phyloP scores from a whole-genome alignment of 1,140 invertebrate genomes.

The Trachymyrmex cornetzi region DNA sequence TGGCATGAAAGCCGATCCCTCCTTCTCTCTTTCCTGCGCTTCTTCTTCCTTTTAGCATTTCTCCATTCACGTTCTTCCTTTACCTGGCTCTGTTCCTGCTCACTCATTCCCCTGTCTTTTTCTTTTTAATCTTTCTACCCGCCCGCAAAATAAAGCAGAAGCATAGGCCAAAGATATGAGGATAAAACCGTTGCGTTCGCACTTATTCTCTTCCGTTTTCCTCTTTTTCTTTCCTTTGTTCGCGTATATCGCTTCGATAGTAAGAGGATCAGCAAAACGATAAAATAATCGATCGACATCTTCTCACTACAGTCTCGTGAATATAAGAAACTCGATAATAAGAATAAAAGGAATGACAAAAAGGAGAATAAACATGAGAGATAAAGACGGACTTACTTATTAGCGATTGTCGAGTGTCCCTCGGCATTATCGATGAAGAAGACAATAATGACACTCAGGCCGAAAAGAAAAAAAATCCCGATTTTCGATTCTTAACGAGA shows the following conservation, averaged over 20 bases:
- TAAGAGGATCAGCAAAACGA: constrained; percentile 50
- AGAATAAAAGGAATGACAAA: constrained; percentile 28
- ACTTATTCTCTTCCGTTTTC: neutral
- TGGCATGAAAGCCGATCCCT: constrained; percentile 75
- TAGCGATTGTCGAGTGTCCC: constrained; percentile 65
- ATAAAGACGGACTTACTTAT: constrained; percentile 69
- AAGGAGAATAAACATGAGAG: constrained; percentile 53
- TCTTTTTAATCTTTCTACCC: constrained; percentile 68
- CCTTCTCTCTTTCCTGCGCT: constrained; percentile 22
- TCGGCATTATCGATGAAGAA: constrained; percentile 59
- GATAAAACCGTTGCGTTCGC: constrained; percentile 47
- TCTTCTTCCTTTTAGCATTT: constrained; percentile 26
- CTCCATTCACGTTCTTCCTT: constrained; percentile 5
- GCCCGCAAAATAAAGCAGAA: constrained; percentile 64
- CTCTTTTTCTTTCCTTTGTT: constrained; percentile 14
- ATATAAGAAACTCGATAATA: constrained; percentile 52
- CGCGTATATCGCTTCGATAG: constrained; percentile 21
- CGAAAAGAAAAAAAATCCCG: constrained; percentile 7
- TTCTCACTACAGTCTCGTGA: neutral
- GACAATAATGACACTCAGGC: constrained; percentile 67
- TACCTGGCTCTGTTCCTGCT: constrained; percentile 15
- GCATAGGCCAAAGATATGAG: constrained; percentile 49
- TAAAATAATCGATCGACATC: constrained; percentile 31
- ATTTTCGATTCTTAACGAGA: constrained; percentile 52
- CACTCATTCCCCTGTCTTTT: constrained; percentile 25